A percentile compares a stretch with the other conserved stretches of the same genome.
Conservation (phyloP, 1,140 invertebrate species). For the Drosophila azteca region DNA sequence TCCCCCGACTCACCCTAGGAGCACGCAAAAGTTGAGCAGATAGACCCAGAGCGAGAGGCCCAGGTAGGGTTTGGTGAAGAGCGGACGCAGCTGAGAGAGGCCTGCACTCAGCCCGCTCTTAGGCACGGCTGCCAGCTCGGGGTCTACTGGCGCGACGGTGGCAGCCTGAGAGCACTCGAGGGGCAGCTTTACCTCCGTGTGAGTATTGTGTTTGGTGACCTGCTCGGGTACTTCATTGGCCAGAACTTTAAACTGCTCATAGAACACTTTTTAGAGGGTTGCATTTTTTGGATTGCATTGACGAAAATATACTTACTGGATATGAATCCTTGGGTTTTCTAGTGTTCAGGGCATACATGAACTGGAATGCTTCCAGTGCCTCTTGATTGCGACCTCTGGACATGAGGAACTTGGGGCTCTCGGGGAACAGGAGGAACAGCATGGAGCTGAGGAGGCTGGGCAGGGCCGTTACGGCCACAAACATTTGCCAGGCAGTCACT, state of each 20-base stretch:
- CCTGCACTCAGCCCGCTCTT: slow-evolving; percentile 41
- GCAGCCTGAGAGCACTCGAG: not conserved
- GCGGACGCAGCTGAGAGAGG: slow-evolving; percentile 57
- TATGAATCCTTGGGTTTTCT: slow-evolving; percentile 86
- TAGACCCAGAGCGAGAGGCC: slow-evolving; percentile 67
- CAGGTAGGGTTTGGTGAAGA: slow-evolving; percentile 69
- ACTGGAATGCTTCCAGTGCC: slow-evolving; percentile 84
- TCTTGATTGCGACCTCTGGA: slow-evolving; percentile 88
- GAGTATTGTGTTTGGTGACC: slow-evolving; percentile 5
- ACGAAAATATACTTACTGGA: slow-evolving; percentile 85
- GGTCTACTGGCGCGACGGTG: slow-evolving; percentile 9
- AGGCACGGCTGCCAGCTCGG: slow-evolving; percentile 19
- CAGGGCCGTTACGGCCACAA: slow-evolving; percentile 87
- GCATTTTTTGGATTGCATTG: not conserved
- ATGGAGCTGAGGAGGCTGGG: slow-evolving; percentile 87
- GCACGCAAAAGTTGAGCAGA: slow-evolving; percentile 71
- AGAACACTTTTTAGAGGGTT: not conserved
- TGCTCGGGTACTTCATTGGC: slow-evolving; percentile 58
- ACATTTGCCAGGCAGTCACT: slow-evolving; percentile 91
- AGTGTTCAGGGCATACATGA: slow-evolving; percentile 85
- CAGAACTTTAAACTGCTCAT: slow-evolving; percentile 55
- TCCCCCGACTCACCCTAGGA: slow-evolving; percentile 55
- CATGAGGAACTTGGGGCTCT: slow-evolving; percentile 93
- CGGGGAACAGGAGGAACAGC: slow-evolving; percentile 88
- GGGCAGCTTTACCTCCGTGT: slow-evolving; percentile 5